These are phyloP conservation scores for Dascillus cervinus DNA, from an alignment of 2,888 invertebrate species.

Conservation along the genomic window DNA sequence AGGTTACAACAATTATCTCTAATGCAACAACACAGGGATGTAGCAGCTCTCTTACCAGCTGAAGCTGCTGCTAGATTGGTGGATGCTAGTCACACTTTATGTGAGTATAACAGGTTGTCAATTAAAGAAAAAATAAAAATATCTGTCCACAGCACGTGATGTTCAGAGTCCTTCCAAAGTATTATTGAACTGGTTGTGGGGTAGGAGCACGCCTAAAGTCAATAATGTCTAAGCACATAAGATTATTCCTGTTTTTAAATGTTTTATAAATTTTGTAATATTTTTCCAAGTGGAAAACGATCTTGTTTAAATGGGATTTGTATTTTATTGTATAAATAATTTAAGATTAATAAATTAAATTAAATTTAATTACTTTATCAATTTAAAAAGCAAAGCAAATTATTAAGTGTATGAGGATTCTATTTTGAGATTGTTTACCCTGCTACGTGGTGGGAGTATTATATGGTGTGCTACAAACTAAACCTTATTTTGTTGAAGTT, in stretches of 20 bases:
- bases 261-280: too few relatives aligned
- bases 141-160: constrained; percentile 59
- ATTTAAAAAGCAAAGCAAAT: too few relatives aligned
- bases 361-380: too few relatives aligned
- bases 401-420: too few relatives aligned
- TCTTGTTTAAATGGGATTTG: too few relatives aligned
- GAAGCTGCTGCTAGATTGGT: constrained; percentile 66
- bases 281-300: too few relatives aligned
- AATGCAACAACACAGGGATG: constrained; percentile 59
- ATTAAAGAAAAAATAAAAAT: not conserved
- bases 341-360: too few relatives aligned
- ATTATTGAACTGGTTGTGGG: constrained; percentile 75
- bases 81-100: constrained; percentile 63
- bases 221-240: constrained; percentile 9
- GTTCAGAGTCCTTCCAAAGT: constrained; percentile 73
- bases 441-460: too few relatives aligned
- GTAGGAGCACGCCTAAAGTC: constrained; percentile 59
- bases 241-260: not conserved
- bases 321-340: too few relatives aligned
- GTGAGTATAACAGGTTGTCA: constrained; percentile 46
- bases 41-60: constrained; percentile 59
- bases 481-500: too few relatives aligned
- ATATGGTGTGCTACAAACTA: too few relatives aligned
- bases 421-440: too few relatives aligned
- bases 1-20: constrained; percentile 66